Evolutionary conservation across 1,140 invertebrate genomes (phyloP), one percentile per base, ranked within the genome.

Genomic region (Oscheius sp.): DNA sequence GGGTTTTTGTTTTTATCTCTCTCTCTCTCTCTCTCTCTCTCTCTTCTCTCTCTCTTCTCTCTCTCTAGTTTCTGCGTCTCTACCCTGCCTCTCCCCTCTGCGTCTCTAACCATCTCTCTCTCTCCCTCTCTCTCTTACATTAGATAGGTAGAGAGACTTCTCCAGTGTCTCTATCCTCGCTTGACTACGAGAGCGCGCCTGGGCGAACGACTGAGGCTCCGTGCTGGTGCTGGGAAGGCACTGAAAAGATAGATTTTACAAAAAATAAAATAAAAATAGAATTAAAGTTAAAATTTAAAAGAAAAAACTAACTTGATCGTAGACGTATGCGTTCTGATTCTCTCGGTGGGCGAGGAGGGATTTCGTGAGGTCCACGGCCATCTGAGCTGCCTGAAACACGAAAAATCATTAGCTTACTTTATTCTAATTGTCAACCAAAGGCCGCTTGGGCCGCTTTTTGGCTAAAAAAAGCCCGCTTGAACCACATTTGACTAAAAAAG

Each of bases 151-250:
- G 32, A 32, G 0, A 10, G 61, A 13, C 23, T 63, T 63, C 31
- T 63, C 61, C 61, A 63, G 31, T 26, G 61, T 63, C 4, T 42
- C 36, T 10, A 63, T 63, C 18, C 32, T 10, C 15, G 31, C 10
- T 18, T 32, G 18, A 7, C 15, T 36, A n/a, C 31, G 15, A 26
- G 10, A n/a, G 10, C 20, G 32, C 35, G 7, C 28, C 18, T 42
- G 32, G 7, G 31, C 61, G 31, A 63, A 36, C 7, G 23, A 13
- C 4, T 7, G 7, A 4, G 23, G 7, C 49, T 23, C 7, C 15
- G 15, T 55, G 38, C 38, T 52, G 52, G n/a, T 68, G 45, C 20
- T 61, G 34, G n/a, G 62, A 38, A 20, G 59, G 35, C 10, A 36
- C 45, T 35, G 59, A 28, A 63, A 58, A n/a, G 55, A 52, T 7